Conservation (phyloP, 2,888 invertebrate species). For the Troilus luridus region DNA sequence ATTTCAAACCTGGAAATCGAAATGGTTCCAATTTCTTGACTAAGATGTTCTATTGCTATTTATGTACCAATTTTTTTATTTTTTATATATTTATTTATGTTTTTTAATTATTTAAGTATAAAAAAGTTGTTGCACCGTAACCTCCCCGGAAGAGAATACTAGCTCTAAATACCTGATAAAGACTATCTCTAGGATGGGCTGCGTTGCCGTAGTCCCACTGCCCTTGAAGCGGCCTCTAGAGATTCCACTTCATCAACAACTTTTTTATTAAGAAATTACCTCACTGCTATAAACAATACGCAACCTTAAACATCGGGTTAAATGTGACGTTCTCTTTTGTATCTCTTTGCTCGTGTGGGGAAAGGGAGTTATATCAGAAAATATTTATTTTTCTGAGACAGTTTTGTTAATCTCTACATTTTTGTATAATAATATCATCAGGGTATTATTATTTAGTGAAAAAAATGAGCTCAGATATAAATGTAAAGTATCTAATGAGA, state of each 20-base stretch:
- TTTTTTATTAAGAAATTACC: background rate
- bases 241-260: slow-evolving; percentile 9
- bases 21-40: background rate
- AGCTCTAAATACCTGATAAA: slow-evolving; percentile 2
- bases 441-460: too few relatives aligned
- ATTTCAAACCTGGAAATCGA: background rate
- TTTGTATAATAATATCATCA: too few relatives aligned
- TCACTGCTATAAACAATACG: background rate
- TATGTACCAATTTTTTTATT: too few relatives aligned
- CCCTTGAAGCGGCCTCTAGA: background rate
- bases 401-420: too few relatives aligned
- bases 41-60: background rate
- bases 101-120: too few relatives aligned
- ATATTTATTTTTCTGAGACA: too few relatives aligned
- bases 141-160: background rate
- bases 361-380: too few relatives aligned
- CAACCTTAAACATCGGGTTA: background rate
- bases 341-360: too few relatives aligned
- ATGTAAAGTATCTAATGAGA: too few relatives aligned
- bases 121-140: background rate
- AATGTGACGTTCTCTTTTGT: background rate
- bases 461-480: too few relatives aligned
- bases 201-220: background rate
- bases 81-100: too few relatives aligned
- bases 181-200: background rate